Evolutionary conservation across 2,797 vertebrate species (phyloP), one percentile per base, ranked within the genome.

Genomic region (Gymnothorax reevesii): DNA sequence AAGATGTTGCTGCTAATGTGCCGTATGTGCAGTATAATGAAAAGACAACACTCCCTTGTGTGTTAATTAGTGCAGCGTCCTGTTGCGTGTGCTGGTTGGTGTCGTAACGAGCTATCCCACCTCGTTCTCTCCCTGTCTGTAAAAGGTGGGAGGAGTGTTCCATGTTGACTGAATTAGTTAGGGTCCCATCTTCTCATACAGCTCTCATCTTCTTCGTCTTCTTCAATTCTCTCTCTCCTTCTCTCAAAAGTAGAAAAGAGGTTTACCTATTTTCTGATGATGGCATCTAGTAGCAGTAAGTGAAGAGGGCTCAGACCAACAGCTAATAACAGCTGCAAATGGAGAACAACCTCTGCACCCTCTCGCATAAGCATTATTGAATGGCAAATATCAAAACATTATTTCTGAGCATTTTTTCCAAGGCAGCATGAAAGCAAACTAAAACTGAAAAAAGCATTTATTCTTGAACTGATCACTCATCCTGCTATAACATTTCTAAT

Each of bases 1-100:
- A 83, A 83, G 55, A 83, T 83, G 82, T 83, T 83, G 82, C n/a
- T 59, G 82, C 57, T 83, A 60, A 83, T 83, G 57, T 83, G 55
- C 82, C 55, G 82, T 83, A 83, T 83, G 82, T 33, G 55, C 82
- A 57, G 82, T 83, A 83, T 83, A 83, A 83, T 83, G 82, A 83
- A 83, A 83, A 83, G 82, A 83, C 82, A 83, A 83, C 82, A 83
- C 82, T 83, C 82, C 82, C 82, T 60, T 83, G 82, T 83, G 82
- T 83, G 82, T 83, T 83, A 83, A 83, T 83, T 83, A 83, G 82
- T 83, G 82, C 10, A 59, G 82, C n/a, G 57, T 60, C 82, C 57
- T 83, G 82, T 83, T 83, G 82, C 55, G 57, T 57, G 52, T 4
- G 33, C 73, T 15, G 73, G 20, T 17, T 55, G 49, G 77, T 83